These are phyloP conservation scores for Miniopterus natalensis DNA, from an alignment of 2,113 vertebrate species.

Conservation along the genomic window DNA sequence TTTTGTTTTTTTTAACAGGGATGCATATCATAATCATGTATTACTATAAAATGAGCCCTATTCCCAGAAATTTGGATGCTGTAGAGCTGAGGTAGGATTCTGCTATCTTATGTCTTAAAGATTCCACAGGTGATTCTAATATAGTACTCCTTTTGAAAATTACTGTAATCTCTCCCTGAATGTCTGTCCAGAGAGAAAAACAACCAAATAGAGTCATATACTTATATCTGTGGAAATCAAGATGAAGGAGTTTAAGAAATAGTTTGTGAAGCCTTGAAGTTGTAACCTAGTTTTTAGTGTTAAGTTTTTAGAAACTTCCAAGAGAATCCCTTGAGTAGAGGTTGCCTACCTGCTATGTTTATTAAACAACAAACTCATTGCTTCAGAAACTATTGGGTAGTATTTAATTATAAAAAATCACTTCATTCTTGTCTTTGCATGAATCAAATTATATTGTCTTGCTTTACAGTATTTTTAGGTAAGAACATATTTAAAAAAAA, in stretches of 20 bases:
- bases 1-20: neutral
- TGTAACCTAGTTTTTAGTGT: neutral
- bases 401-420: neutral
- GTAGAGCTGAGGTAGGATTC: neutral
- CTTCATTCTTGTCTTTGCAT: neutral
- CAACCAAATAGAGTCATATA: neutral
- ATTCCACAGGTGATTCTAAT: neutral
- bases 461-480: neutral
- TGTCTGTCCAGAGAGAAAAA: neutral
- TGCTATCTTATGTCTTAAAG: neutral
- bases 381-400: neutral
- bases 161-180: neutral
- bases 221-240: constrained; percentile 29
- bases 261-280: neutral
- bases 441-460: neutral
- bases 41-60: neutral
- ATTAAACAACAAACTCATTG: neutral
- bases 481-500: neutral
- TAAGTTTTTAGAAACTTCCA: constrained; percentile 16
- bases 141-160: neutral
- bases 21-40: neutral
- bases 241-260: neutral
- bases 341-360: neutral
- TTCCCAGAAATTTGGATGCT: neutral
- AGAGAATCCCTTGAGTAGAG: neutral